Base-by-base conservation (phyloP, 2,113 vertebrate species). In the Aspiorhynchus laticeps region DNA sequence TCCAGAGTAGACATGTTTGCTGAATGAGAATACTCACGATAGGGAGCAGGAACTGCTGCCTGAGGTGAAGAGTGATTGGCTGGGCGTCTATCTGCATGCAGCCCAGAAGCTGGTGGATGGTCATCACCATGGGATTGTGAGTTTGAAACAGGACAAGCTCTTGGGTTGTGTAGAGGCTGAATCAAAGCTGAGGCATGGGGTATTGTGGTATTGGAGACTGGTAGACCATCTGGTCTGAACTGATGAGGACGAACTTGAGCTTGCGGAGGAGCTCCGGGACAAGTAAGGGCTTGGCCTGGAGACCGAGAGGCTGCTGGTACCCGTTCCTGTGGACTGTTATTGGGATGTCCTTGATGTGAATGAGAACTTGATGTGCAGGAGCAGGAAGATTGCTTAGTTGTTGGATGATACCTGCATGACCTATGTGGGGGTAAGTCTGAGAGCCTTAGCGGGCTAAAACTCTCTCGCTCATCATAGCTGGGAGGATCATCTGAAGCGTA, bases 391-490 rank as follows among this genome's bases (percentile, higher is more conserved):
- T 87, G 91, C 11, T 89, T 92, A 61, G 88, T 90, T 11, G 90
- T 82, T 46, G 94, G 89, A 19, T 95, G 93, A 89, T 93, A 93
- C 24, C 89, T 91, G 78, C 90, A 92, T 80, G 88, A 77, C 85
- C 90, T 92, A 63, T 90, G 89, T 31, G 85, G 76, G 3, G 92
- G 87, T 85, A 95, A 88, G 89, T 95, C 94, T n/a, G 92, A 93
- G 15, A 93, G 89, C 84, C 90, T 74, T 24, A 95, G 90, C 0
- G 94, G 94, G 89, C 94, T 95, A 85, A 95, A 96, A 85, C 95
- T 95, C 81, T 95, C 95, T 87, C 95, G 91, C 79, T 95, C 95
- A 74, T 96, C 95, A 28, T 96, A 96, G 79, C 95, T 95, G 8
- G 95, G 95, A 5, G 95, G 95, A 83, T 96, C 95, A 90, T 95